Base-by-base conservation (phyloP, 2,113 vertebrate genomes). In the Melanerpes formicivorus region DNA sequence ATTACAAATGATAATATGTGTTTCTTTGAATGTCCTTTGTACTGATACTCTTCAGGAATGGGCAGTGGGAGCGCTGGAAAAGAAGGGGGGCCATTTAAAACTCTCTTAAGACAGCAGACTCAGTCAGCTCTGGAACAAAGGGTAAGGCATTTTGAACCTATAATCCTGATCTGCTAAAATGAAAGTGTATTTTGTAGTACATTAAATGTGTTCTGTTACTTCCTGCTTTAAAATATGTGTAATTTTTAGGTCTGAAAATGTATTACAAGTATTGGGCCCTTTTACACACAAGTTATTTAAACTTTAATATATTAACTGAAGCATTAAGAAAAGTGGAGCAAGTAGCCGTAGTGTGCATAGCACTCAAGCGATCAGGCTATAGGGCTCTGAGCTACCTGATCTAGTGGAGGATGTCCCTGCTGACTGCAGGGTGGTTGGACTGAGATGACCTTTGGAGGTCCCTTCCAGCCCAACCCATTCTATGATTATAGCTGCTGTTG, bases 1-100 rank as follows among this genome's bases (percentile, higher is more conserved):
- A 42, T 80, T 77, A 19, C 67, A 71, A 52, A 74, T 94, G 30
- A 32, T 90, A 94, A 95, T 73, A 6, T 27, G 5, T 95, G 32
- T 84, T 96, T 94, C 55, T 94, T 52, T 96, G 84, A 94, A 95
- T 97, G 77, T 97, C 77, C 74, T 95, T 97, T 97, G 80, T 98
- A 86, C 96, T 95, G 82, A 86, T 96, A 93, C 92, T 97, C 96
- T 96, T 90, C 97, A 99, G 99, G 99, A 97, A 99, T 99, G 99
- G 99, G 99, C 96, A 99, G 99, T 94, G 99, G 99, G 90, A 99
- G 99, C 84, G 98, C 97, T 67, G 99, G 99, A 92, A 99, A 99
- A 97, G 99, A 99, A 96, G 98, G 98, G 44, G 99, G 98, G 72
- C 98, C 99, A 40, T 97, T 99, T 96, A 99, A 99, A 98, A 98